Conservation (phyloP, 2,113 vertebrate species). For the Neogale vison region DNA sequence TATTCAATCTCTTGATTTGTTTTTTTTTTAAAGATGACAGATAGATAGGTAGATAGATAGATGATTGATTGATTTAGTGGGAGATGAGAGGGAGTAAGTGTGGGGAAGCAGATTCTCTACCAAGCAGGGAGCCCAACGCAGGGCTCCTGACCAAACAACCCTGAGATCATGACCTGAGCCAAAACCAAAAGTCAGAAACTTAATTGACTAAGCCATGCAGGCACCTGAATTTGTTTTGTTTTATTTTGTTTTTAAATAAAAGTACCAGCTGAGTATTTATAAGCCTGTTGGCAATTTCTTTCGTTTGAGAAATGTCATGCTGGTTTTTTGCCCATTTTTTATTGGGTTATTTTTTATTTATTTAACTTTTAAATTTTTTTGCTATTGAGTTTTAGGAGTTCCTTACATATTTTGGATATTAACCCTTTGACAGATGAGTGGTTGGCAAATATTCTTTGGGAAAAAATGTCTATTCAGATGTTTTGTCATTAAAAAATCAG, state of each 20-base stretch:
- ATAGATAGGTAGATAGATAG: no score
- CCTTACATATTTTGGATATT: not conserved
- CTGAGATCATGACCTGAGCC: not conserved
- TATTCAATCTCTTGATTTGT: not conserved
- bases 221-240: not conserved
- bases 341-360: not conserved
- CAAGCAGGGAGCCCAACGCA: not conserved
- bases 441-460: not conserved
- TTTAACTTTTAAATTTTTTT: not conserved
- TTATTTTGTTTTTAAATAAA: not conserved
- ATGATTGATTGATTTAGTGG: no score
- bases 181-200: no score
- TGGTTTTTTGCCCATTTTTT: not conserved
- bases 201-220: not conserved
- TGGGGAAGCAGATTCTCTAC: not conserved
- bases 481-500: not conserved
- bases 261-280: not conserved
- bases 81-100: not conserved
- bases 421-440: not conserved
- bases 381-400: not conserved
- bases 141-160: not conserved
- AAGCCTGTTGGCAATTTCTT: not conserved
- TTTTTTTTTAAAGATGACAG: not conserved
- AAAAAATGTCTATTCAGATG: not conserved
- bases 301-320: not conserved